Conservation (phyloP, 2,888 invertebrate genomes). For the Rhingia rostrata region DNA sequence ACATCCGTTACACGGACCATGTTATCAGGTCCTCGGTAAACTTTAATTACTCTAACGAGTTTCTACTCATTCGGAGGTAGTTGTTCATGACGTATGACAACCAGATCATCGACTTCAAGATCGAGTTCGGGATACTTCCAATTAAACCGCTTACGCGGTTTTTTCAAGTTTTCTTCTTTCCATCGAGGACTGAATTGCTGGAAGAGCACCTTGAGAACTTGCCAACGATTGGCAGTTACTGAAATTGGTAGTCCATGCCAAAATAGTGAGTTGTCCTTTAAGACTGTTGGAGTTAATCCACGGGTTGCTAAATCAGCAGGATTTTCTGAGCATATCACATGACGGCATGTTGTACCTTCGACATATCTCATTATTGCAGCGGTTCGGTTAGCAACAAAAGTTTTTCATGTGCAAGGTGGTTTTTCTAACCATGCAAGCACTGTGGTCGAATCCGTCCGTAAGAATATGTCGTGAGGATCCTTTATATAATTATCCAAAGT, state of each 20-base stretch:
- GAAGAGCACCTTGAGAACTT: background rate
- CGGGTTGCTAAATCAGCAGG: constrained; percentile 9
- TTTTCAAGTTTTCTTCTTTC: background rate
- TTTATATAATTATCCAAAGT: no score
- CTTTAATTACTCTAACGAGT: no score
- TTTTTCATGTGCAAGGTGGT: background rate
- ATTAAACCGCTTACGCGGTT: background rate
- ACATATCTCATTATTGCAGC: background rate
- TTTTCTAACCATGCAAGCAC: no score
- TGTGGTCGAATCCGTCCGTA: background rate
- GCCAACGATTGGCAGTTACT: background rate
- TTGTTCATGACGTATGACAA: no score
- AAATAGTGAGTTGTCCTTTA: no score
- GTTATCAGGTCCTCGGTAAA: no score
- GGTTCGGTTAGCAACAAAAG: background rate
- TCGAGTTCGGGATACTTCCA: background rate
- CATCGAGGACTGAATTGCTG: background rate
- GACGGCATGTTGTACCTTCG: background rate
- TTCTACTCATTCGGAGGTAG: no score
- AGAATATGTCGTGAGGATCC: background rate
- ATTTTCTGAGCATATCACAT: background rate
- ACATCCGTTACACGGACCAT: no score
- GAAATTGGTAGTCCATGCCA: no score
- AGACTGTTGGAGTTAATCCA: background rate
- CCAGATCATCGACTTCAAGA: no score